phyloP scores from a whole-genome alignment of 2,888 invertebrate species.

The Dryocosmus kuriphilus region DNA sequence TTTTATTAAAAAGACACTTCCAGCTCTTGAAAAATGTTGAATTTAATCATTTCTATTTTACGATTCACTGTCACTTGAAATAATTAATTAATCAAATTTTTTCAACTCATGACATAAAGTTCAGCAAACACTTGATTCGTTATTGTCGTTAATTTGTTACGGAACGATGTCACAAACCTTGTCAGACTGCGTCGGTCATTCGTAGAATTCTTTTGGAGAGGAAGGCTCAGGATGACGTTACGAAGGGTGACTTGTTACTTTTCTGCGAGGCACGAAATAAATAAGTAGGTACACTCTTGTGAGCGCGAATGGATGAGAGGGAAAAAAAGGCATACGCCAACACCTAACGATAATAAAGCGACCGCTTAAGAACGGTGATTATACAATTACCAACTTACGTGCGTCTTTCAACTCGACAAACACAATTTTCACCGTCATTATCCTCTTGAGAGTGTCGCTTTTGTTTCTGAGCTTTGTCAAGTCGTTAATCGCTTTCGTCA shows the following conservation, averaged over 20 bases:
- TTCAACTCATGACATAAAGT: slow-evolving; percentile 29
- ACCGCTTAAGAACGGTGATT: slow-evolving; percentile 62
- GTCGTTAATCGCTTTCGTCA: slow-evolving; percentile 55
- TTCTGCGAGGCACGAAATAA: slow-evolving; percentile 36
- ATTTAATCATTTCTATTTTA: neutral
- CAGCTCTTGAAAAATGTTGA: neutral
- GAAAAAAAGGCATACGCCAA: slow-evolving; percentile 29
- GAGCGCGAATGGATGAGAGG: slow-evolving; percentile 26
- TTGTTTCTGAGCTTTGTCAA: slow-evolving; percentile 68
- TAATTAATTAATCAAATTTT: slow-evolving; percentile 34
- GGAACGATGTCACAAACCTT: slow-evolving; percentile 44
- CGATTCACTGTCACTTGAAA: slow-evolving; percentile 21
- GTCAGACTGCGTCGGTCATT: slow-evolving; percentile 45
- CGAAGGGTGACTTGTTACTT: slow-evolving; percentile 37
- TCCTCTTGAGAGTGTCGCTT: slow-evolving; percentile 63
- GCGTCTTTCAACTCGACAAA: slow-evolving; percentile 65
- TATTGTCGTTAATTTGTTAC: slow-evolving; percentile 46
- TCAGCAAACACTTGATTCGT: slow-evolving; percentile 39
- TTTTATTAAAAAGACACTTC: slow-evolving; percentile 6
- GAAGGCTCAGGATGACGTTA: slow-evolving; percentile 22
- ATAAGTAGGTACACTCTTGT: slow-evolving; percentile 39
- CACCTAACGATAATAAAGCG: slow-evolving; percentile 54
- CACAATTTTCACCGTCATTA: slow-evolving; percentile 70
- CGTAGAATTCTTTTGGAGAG: slow-evolving; percentile 29
- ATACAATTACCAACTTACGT: slow-evolving; percentile 58